These are phyloP conservation scores for Lordiphosa stackelbergi DNA, from an alignment of 1,140 invertebrate species.

Conservation along the genomic window DNA sequence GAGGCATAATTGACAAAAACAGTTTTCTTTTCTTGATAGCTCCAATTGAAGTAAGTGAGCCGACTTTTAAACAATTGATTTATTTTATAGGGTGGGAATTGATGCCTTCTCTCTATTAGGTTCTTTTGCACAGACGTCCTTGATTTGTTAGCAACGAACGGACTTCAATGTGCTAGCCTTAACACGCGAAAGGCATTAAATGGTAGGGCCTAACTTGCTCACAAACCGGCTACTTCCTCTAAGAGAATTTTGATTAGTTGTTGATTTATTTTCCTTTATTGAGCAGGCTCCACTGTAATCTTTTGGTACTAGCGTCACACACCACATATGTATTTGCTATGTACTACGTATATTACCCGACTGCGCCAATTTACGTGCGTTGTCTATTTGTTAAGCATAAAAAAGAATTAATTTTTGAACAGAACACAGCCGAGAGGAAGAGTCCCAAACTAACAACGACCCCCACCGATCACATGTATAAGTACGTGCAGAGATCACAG, in stretches of 20 bases:
- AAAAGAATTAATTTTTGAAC: constrained; percentile 52
- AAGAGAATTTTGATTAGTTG: not conserved
- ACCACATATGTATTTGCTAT: constrained; percentile 16
- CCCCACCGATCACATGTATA: constrained; percentile 36
- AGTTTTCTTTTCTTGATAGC: too few relatives aligned
- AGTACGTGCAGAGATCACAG: constrained; percentile 15
- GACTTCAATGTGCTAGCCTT: too few relatives aligned
- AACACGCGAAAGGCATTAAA: too few relatives aligned
- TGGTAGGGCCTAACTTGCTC: too few relatives aligned
- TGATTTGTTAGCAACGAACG: too few relatives aligned
- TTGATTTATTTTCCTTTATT: not conserved
- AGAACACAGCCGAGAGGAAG: constrained; percentile 22
- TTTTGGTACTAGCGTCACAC: constrained; percentile 23
- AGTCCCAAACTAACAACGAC: constrained; percentile 20
- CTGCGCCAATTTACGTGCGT: constrained; percentile 67
- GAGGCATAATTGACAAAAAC: too few relatives aligned
- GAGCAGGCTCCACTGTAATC: constrained; percentile 35
- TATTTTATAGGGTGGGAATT: too few relatives aligned
- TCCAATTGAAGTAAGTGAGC: too few relatives aligned
- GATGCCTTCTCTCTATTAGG: too few relatives aligned
- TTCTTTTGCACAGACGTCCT: too few relatives aligned
- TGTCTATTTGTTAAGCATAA: constrained; percentile 67
- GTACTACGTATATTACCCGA: constrained; percentile 42
- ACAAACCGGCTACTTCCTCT: not conserved
- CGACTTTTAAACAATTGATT: too few relatives aligned